phyloP scores from a whole-genome alignment of 2,113 vertebrate genomes.

The Charina bottae region DNA sequence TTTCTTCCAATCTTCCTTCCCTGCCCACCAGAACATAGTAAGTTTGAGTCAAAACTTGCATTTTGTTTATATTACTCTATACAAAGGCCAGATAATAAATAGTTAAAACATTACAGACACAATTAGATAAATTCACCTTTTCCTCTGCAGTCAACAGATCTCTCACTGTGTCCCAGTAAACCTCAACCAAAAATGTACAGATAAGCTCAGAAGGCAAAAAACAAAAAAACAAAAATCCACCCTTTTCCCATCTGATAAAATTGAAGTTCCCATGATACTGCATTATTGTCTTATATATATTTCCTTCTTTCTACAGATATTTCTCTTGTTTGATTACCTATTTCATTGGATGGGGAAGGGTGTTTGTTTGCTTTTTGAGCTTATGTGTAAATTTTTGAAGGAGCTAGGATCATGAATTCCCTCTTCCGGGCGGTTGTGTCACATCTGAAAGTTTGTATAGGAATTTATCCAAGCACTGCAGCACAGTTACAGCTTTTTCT shows the following conservation, averaged over 20 bases:
- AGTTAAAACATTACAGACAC: neutral
- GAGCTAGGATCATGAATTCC: constrained; percentile 73
- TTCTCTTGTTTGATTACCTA: neutral
- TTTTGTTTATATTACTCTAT: neutral
- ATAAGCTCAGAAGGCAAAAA: neutral
- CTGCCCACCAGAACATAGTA: neutral
- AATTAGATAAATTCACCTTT: neutral
- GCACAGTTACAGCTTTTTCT: constrained; percentile 87
- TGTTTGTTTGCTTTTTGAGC: constrained; percentile 39
- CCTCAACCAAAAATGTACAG: neutral
- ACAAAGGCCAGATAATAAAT: neutral
- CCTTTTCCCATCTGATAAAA: neutral
- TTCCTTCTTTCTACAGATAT: neutral
- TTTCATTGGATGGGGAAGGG: neutral
- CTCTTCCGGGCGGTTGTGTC: constrained; percentile 82
- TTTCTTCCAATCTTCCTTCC: neutral
- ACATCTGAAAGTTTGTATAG: constrained; percentile 92
- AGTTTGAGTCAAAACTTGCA: neutral
- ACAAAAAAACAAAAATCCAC: too few species aligned
- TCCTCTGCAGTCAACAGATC: neutral
- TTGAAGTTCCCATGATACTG: neutral
- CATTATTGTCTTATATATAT: neutral
- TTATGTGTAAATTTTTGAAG: constrained; percentile 53
- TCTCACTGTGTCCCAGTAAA: constrained; percentile 3
- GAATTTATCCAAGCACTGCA: constrained; percentile 84